Percentiles rank a stretch among this genome's conserved stretches.
These are phyloP conservation scores for Neolamprologus longior DNA, from an alignment of 2,113 vertebrate species.

Conservation along the genomic window DNA sequence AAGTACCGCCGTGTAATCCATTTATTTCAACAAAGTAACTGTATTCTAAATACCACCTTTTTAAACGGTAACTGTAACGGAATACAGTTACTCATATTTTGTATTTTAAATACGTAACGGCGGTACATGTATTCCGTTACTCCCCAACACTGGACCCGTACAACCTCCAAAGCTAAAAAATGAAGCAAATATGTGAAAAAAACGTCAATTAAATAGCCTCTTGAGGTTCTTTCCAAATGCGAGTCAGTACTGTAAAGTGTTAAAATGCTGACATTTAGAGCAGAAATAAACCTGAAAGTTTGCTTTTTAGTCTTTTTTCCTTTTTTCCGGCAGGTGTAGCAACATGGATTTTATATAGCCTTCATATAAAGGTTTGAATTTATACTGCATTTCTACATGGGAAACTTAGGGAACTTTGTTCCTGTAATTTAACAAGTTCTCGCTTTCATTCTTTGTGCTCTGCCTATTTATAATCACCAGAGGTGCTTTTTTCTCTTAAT, in stretches of 20 bases:
- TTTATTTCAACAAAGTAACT: no score
- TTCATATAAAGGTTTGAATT: neutral
- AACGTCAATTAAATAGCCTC: neutral
- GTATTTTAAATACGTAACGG: no score
- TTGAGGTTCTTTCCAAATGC: neutral
- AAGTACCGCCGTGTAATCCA: no score
- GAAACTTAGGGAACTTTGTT: neutral
- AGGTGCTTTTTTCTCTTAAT: neutral
- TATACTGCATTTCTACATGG: neutral
- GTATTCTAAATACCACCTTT: no score
- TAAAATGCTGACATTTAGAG: neutral
- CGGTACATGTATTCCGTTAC: no score
- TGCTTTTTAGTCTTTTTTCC: neutral
- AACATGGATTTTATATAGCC: neutral
- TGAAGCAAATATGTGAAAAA: neutral
- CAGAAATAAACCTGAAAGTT: neutral
- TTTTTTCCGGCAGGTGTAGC: neutral
- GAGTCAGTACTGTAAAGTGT: neutral
- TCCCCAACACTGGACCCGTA: no score
- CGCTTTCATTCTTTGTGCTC: neutral
- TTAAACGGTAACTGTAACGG: no score
- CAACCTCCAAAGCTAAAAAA: neutral
- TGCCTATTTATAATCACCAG: neutral
- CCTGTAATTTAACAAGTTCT: neutral
- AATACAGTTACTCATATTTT: no score